phyloP scores from a whole-genome alignment of 2,888 invertebrate genomes.

The Abrostola triplasia region DNA sequence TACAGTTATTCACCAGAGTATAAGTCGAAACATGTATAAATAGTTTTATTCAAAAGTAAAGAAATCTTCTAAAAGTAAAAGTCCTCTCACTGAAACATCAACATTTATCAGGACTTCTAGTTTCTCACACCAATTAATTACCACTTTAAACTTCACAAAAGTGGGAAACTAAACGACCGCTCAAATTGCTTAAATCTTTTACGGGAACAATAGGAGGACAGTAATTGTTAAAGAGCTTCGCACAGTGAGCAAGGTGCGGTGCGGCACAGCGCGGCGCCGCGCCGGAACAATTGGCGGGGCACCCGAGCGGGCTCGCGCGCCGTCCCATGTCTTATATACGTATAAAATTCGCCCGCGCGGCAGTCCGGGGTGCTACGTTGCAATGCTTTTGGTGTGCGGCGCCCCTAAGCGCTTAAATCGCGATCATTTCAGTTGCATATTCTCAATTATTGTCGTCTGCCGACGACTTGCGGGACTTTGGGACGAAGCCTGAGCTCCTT shows the following conservation, averaged over 20 bases:
- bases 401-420: constrained; percentile 51
- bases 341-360: constrained; percentile 3
- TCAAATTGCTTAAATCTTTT: constrained; percentile 57
- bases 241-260: constrained; percentile 18
- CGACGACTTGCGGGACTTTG: constrained; percentile 56
- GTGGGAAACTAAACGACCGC: constrained; percentile 40
- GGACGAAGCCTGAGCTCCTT: constrained; percentile 52
- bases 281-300: constrained; percentile 9
- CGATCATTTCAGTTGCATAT: constrained; percentile 60
- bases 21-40: no score
- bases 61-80: neutral
- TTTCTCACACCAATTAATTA: constrained; percentile 53
- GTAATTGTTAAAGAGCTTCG: constrained; percentile 44
- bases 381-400: constrained; percentile 24
- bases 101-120: constrained; percentile 41
- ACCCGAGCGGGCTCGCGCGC: neutral
- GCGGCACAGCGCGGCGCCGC: constrained; percentile 9
- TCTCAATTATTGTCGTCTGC: constrained; percentile 59
- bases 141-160: constrained; percentile 47
- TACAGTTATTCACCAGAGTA: no score
- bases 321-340: constrained; percentile 6
- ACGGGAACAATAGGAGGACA: constrained; percentile 47
- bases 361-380: constrained; percentile 20
- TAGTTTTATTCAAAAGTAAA: neutral
- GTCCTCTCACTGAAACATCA: constrained; percentile 16